Evolutionary conservation across 37 sponge, comb jelly and placozoan genomes (phyloP).

Genomic region (Theonella swinhoei): DNA sequence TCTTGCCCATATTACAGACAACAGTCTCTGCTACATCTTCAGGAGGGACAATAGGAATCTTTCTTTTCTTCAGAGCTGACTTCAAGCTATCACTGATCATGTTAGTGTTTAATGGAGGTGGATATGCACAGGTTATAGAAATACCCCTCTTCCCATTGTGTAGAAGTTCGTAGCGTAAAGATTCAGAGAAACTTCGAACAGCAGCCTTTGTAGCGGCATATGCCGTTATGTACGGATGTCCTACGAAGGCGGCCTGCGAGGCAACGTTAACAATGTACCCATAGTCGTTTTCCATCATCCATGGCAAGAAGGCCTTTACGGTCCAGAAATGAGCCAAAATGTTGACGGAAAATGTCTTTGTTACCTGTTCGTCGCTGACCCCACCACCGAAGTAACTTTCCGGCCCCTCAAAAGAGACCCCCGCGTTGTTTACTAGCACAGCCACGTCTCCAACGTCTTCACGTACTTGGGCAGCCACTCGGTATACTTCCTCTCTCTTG

Average conservation of each 20-base stretch:
- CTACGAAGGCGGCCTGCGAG: slow-evolving; percentile 44
- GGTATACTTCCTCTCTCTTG: slow-evolving; percentile 53
- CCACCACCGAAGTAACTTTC: slow-evolving; percentile 9
- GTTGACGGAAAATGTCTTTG: slow-evolving; percentile 43
- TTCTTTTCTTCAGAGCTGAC: too few relatives aligned
- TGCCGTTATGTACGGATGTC: slow-evolving; percentile 5
- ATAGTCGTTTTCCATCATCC: slow-evolving; percentile 70
- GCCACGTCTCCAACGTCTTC: slow-evolving; percentile 79
- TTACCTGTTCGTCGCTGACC: slow-evolving; percentile 29
- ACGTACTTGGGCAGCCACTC: slow-evolving; percentile 46
- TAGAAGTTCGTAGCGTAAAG: slow-evolving; percentile 50
- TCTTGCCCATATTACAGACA: too few relatives aligned
- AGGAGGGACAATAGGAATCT: too few relatives aligned
- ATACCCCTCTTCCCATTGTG: slow-evolving; percentile 21
- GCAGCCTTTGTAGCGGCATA: slow-evolving; percentile 71
- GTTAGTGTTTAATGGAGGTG: slow-evolving; percentile 36
- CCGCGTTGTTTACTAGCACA: slow-evolving; percentile 83
- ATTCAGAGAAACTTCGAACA: slow-evolving; percentile 40
- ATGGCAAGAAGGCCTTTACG: slow-evolving; percentile 60
- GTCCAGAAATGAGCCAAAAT: slow-evolving; percentile 59
- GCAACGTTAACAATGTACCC: slow-evolving; percentile 68
- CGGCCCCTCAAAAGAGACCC: slow-evolving; percentile 32
- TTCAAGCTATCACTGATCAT: too few relatives aligned
- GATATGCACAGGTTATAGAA: slow-evolving; percentile 50
- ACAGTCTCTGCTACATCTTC: too few relatives aligned